Evolutionary conservation across 2,888 invertebrate genomes (phyloP).

Genomic region (Chalcosyrphus nemorum): DNA sequence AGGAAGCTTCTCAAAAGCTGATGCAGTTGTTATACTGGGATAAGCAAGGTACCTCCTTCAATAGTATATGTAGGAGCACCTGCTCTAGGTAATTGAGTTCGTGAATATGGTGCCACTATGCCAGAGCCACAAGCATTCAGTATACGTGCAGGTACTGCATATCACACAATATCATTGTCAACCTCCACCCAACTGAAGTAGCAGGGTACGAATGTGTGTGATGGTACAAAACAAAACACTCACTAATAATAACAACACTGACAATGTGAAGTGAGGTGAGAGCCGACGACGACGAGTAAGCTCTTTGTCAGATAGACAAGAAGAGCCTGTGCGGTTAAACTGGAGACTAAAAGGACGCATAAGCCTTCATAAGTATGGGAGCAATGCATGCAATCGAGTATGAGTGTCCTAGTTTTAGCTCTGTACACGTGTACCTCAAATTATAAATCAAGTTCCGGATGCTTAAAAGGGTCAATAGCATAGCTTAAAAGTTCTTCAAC

Average conservation of each 20-base stretch:
- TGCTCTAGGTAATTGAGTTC: constrained; percentile 12
- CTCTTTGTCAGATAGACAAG: constrained; percentile 3
- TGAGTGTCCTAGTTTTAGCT: background rate
- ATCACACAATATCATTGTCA: constrained; percentile 11
- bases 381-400: background rate
- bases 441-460: background rate
- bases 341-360: background rate
- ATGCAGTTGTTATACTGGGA: constrained; percentile 20
- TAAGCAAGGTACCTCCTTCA: background rate
- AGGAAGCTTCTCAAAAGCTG: constrained; percentile 7
- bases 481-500: background rate
- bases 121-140: background rate
- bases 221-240: constrained; percentile 5
- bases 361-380: background rate
- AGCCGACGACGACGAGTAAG: background rate
- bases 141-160: background rate
- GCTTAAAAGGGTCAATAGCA: background rate
- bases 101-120: background rate
- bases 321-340: background rate
- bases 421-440: background rate
- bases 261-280: constrained; percentile 18
- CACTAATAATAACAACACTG: constrained; percentile 3
- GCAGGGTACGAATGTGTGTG: background rate
- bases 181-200: background rate
- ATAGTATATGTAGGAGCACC: background rate